Evolutionary conservation across 2,113 vertebrate genomes (phyloP).

Genomic region (Diglossa brunneiventris): DNA sequence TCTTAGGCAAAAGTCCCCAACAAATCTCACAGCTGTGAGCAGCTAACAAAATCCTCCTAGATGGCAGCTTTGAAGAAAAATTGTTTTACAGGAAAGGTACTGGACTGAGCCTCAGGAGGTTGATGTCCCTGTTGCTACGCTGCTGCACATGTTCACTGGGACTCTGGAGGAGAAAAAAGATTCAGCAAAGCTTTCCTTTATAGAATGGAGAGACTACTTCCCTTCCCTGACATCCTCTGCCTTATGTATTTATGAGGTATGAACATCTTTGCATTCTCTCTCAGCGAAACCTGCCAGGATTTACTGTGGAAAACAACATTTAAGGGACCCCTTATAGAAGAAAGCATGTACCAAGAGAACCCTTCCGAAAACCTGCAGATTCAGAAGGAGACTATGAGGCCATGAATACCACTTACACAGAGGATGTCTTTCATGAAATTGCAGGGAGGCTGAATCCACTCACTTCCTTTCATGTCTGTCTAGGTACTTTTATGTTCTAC

Average conservation of each 20-base stretch:
- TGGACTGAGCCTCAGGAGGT: constrained; percentile 14
- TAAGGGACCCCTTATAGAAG: not conserved
- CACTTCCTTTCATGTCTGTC: not conserved
- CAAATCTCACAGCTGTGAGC: constrained; percentile 17
- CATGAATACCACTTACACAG: not conserved
- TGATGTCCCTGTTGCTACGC: not conserved
- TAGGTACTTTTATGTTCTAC: not conserved
- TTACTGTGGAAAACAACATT: constrained; percentile 12
- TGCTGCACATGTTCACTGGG: not conserved
- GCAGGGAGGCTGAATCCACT: not conserved
- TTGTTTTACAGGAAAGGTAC: not conserved
- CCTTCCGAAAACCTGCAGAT: not conserved
- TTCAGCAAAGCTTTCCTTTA: constrained; percentile 1
- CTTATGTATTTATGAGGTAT: not conserved
- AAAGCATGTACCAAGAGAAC: not conserved
- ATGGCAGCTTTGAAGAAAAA: constrained; percentile 41
- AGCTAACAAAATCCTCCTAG: constrained; percentile 23
- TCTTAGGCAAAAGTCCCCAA: constrained; percentile 6
- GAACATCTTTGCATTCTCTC: not conserved
- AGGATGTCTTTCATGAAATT: not conserved
- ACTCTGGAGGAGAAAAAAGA: not conserved
- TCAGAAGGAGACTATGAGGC: not conserved
- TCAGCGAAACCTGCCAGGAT: not conserved
- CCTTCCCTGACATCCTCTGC: not conserved
- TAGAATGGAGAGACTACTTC: not conserved